These are phyloP conservation scores for Tipula helvola DNA, from an alignment of 2,888 invertebrate species.

Conservation along the genomic window DNA sequence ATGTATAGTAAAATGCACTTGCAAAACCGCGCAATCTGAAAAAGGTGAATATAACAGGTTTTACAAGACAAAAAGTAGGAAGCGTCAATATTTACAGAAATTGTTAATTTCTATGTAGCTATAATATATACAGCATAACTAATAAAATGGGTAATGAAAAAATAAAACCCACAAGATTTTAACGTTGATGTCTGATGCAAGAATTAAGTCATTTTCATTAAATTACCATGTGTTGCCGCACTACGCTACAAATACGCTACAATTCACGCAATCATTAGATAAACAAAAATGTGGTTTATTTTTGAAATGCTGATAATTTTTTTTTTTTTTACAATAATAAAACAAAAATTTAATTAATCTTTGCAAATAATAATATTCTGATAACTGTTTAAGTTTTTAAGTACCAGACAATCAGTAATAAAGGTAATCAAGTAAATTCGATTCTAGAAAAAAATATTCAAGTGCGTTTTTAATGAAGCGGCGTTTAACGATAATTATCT, in stretches of 20 bases:
- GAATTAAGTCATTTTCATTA: background rate
- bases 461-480: background rate
- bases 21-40: background rate
- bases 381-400: background rate
- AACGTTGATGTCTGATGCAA: background rate
- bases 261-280: background rate
- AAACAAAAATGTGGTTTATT: background rate
- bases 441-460: background rate
- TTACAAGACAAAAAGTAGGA: background rate
- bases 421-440: background rate
- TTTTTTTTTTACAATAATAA: background rate
- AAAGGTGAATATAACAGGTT: background rate
- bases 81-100: background rate
- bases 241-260: background rate
- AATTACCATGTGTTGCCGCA: background rate
- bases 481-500: background rate
- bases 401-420: background rate
- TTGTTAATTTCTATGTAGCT: background rate
- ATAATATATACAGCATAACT: background rate
- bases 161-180: background rate
- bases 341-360: background rate
- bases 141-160: background rate
- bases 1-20: background rate
- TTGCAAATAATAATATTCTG: background rate
- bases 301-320: background rate